These are phyloP conservation scores for Megalopta genalis DNA, from an alignment of 1,140 invertebrate genomes.

Conservation along the genomic window DNA sequence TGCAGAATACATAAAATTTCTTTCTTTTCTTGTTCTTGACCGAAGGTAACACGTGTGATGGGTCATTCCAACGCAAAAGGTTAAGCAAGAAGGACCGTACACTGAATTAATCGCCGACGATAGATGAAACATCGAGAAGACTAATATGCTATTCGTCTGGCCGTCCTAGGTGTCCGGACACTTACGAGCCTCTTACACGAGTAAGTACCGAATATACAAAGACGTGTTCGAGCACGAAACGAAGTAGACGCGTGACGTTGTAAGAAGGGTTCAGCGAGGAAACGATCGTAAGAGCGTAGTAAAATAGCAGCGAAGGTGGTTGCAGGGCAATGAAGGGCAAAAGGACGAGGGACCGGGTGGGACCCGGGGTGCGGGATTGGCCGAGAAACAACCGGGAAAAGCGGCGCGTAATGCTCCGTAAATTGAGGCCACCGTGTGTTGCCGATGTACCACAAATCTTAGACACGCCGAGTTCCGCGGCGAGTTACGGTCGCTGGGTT, in stretches of 20 bases:
- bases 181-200: too few relatives aligned
- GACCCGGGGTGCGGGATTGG: neutral
- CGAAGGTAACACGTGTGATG: too few relatives aligned
- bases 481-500: constrained; percentile 38
- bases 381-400: constrained; percentile 34
- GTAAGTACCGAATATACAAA: too few relatives aligned
- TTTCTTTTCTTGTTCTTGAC: too few relatives aligned
- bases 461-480: constrained; percentile 35
- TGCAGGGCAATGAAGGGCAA: constrained; percentile 14
- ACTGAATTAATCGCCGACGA: too few relatives aligned
- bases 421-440: constrained; percentile 65
- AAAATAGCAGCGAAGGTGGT: neutral
- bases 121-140: too few relatives aligned
- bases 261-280: neutral
- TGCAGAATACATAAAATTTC: too few relatives aligned
- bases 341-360: constrained; percentile 31
- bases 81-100: too few relatives aligned
- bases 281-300: neutral
- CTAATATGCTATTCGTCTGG: too few relatives aligned
- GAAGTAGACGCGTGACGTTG: neutral
- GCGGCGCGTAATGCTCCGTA: constrained; percentile 63
- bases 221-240: neutral
- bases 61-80: too few relatives aligned
- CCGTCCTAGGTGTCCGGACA: too few relatives aligned
- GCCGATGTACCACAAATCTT: constrained; percentile 67